Evolutionary conservation across 2,888 invertebrate genomes (phyloP).

Genomic region (Apotomis turbidana): DNA sequence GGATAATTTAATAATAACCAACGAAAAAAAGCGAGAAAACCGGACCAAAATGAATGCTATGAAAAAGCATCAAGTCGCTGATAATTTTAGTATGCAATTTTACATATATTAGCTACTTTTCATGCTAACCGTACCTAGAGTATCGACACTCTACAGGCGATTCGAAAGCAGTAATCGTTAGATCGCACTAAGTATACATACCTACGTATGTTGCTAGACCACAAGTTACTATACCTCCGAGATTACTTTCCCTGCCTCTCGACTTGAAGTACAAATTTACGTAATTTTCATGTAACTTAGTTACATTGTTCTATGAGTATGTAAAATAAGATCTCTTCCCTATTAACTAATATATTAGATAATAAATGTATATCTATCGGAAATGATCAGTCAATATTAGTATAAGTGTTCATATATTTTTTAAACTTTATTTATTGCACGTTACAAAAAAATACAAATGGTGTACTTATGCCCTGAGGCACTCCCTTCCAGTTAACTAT

Average conservation of each 20-base stretch:
- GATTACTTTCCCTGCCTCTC: conserved; percentile 10
- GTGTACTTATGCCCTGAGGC: too few species aligned
- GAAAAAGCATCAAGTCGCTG: too few species aligned
- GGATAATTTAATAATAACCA: too few species aligned
- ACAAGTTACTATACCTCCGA: background rate
- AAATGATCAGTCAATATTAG: background rate
- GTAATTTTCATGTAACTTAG: conserved; percentile 19
- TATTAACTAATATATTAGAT: conserved; percentile 20
- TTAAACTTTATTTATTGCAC: too few species aligned
- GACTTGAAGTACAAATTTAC: conserved; percentile 9
- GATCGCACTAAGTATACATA: background rate
- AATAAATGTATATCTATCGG: conserved; percentile 5
- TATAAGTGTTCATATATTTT: too few species aligned
- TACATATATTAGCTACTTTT: too few species aligned
- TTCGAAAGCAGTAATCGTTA: background rate
- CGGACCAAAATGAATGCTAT: too few species aligned
- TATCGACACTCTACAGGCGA: background rate
- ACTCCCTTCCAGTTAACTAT: too few species aligned
- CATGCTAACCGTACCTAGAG: too few species aligned
- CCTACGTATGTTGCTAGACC: background rate
- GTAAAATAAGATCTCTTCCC: conserved; percentile 18
- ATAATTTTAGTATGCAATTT: too few species aligned
- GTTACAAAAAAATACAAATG: too few species aligned
- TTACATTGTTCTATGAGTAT: background rate
- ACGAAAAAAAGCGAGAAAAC: too few species aligned